Conservation (phyloP, 2,888 invertebrate species). For the Cancer borealis region DNA sequence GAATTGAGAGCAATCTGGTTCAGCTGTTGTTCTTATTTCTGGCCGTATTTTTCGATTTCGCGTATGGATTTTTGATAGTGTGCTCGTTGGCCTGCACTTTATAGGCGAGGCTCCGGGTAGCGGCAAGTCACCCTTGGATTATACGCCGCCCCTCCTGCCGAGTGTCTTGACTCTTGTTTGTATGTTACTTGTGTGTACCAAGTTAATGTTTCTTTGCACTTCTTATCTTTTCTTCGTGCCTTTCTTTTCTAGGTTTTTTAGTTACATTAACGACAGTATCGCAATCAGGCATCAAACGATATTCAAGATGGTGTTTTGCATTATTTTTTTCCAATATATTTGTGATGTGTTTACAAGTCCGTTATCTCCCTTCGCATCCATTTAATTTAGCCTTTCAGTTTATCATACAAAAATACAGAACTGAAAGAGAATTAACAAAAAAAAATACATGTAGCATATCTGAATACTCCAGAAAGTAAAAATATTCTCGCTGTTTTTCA, state of each 20-base stretch:
- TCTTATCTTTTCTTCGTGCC: background rate
- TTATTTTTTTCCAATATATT: background rate
- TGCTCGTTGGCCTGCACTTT: constrained; percentile 43
- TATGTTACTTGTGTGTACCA: background rate
- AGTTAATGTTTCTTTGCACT: background rate
- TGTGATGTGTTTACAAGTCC: background rate
- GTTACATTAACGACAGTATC: background rate
- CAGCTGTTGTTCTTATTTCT: constrained; percentile 58
- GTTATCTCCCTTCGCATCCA: background rate
- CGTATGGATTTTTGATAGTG: constrained; percentile 63
- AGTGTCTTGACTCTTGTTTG: background rate
- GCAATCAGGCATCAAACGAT: background rate
- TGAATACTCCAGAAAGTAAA: background rate
- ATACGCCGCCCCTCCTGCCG: background rate
- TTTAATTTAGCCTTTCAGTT: background rate
- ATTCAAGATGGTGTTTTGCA: background rate
- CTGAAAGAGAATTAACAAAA: background rate
- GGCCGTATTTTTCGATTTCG: constrained; percentile 59
- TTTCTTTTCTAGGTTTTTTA: background rate
- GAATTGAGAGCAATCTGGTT: constrained; percentile 56
- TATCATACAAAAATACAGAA: background rate
- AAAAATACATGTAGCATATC: background rate
- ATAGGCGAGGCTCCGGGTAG: constrained; percentile 24
- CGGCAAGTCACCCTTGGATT: background rate
- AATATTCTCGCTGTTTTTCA: background rate